Percentiles rank a stretch among this genome's conserved stretches.
These are phyloP conservation scores for Lophura swinhoii DNA, from an alignment of 2,797 vertebrate genomes.

Conservation along the genomic window DNA sequence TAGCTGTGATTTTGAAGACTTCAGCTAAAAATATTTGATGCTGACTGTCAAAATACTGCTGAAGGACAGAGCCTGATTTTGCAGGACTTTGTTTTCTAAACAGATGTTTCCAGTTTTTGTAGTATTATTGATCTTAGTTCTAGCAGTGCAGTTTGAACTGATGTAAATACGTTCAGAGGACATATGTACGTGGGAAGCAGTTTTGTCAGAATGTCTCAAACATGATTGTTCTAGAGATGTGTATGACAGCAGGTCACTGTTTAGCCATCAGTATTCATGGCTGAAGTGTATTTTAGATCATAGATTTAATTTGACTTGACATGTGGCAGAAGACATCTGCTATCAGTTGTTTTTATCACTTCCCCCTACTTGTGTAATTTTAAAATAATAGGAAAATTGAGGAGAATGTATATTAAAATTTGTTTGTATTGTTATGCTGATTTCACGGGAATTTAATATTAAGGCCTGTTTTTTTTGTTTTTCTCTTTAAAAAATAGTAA, in stretches of 20 bases:
- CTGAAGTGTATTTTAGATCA: constrained; percentile 30
- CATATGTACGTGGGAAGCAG: constrained; percentile 18
- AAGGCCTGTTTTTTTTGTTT: not conserved
- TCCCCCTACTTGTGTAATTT: not conserved
- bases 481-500: not conserved
- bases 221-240: constrained; percentile 1
- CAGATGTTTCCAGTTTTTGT: constrained; percentile 31
- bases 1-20: not conserved
- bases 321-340: constrained; percentile 21
- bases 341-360: constrained; percentile 28
- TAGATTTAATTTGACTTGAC: constrained; percentile 40
- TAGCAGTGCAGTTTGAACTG: not conserved
- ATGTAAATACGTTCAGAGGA: not conserved
- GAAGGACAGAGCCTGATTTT: not conserved
- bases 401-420: not conserved
- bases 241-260: constrained; percentile 40
- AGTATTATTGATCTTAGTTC: not conserved
- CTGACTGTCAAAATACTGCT: not conserved
- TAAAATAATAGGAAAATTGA: constrained; percentile 15
- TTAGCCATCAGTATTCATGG: constrained; percentile 8
- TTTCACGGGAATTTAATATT: not conserved
- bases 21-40: not conserved
- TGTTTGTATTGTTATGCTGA: not conserved
- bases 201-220: constrained; percentile 31
- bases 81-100: not conserved